Evolutionary conservation across 2,113 vertebrate species (phyloP).

Genomic region (Fulmarus glacialis): DNA sequence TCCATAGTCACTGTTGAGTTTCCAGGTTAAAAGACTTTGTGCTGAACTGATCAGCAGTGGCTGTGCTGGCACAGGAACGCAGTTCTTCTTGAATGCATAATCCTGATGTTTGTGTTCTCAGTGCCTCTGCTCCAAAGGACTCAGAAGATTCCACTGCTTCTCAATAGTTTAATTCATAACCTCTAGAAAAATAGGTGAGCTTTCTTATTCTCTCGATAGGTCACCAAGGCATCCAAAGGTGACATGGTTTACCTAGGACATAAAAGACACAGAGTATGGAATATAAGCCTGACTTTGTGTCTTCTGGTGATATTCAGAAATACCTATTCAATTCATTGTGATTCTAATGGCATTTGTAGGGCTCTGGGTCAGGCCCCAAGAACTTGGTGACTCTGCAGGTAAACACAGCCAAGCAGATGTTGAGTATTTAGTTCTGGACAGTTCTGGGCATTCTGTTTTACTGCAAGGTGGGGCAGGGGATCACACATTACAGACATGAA

Average conservation of each 20-base stretch:
- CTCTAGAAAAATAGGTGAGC: neutral
- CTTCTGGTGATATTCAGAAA: neutral
- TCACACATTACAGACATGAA: neutral
- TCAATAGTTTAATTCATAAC: neutral
- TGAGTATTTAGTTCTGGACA: neutral
- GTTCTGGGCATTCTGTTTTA: neutral
- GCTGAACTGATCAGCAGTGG: neutral
- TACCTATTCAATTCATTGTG: neutral
- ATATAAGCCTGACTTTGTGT: neutral
- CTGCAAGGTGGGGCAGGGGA: neutral
- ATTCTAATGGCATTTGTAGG: neutral
- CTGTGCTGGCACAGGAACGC: neutral
- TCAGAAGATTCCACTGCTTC: neutral
- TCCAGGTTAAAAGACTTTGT: neutral
- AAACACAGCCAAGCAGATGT: neutral
- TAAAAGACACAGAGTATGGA: neutral
- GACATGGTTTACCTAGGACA: neutral
- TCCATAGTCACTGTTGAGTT: neutral
- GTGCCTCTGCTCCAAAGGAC: neutral
- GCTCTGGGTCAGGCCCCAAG: neutral
- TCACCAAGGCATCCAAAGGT: neutral
- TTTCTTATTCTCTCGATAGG: neutral
- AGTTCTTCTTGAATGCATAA: neutral
- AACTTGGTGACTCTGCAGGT: neutral
- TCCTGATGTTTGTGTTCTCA: neutral